Evolutionary conservation across 2,888 invertebrate genomes (phyloP).

Genomic region (Celastrina argiolus): DNA sequence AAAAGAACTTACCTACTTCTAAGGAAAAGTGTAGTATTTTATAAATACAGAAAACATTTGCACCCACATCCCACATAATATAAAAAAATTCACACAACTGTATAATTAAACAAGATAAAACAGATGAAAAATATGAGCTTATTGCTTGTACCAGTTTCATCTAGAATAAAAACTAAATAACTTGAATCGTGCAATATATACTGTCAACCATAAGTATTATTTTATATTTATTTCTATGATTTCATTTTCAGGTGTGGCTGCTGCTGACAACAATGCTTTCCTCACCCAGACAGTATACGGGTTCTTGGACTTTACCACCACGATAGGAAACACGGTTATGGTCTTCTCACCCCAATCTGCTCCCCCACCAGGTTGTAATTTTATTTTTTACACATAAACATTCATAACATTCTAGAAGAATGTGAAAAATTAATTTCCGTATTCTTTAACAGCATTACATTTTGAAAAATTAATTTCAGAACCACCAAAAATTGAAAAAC

Average conservation of each 20-base stretch:
- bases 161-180: no score
- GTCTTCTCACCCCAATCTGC: conserved; percentile 94
- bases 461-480: conserved; percentile 22
- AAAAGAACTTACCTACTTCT: no score
- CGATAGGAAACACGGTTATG: conserved; percentile 96
- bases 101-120: no score
- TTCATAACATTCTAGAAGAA: background rate
- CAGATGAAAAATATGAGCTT: no score
- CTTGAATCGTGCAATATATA: no score
- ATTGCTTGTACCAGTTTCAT: no score
- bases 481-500: conserved; percentile 58
- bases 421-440: background rate
- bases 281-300: conserved; percentile 95
- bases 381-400: background rate
- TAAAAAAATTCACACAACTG: no score
- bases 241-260: conserved; percentile 37
- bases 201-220: no score
- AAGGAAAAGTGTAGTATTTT: no score
- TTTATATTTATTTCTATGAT: background rate
- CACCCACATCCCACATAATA: no score
- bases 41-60: no score
- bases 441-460: conserved; percentile 12
- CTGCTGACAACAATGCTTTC: conserved; percentile 44
- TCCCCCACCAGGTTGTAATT: conserved; percentile 80
- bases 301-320: conserved; percentile 95